These are phyloP conservation scores for Tadarida brasiliensis DNA, from an alignment of 2,797 vertebrate genomes.

Conservation along the genomic window DNA sequence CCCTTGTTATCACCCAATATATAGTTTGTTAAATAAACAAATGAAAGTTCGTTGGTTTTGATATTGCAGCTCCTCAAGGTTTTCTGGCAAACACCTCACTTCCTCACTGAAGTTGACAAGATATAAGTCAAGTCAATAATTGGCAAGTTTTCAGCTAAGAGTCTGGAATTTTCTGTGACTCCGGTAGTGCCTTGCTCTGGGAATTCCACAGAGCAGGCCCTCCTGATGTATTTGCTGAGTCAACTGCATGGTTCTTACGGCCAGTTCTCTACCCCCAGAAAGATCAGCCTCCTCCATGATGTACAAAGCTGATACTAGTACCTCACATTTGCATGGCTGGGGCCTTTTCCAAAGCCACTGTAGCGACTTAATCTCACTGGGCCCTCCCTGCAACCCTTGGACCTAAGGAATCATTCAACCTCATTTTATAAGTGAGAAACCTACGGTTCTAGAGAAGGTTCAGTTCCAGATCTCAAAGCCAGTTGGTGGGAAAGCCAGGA, in stretches of 20 bases:
- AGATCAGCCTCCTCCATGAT: not conserved
- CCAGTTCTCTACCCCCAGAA: not conserved
- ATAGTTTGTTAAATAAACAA: not conserved
- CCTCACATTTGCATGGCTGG: not conserved
- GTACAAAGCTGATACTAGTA: too few relatives aligned
- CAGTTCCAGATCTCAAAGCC: not conserved
- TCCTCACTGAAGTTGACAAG: not conserved
- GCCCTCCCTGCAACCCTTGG: not conserved
- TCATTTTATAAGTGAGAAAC: not conserved
- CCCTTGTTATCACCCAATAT: not conserved
- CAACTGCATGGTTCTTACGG: too few relatives aligned
- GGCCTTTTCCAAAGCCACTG: not conserved
- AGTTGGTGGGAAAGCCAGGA: not conserved
- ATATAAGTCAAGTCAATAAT: not conserved
- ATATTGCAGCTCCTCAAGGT: not conserved
- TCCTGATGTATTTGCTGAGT: not conserved
- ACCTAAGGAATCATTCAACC: not conserved
- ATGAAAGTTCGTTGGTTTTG: not conserved
- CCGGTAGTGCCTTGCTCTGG: not conserved
- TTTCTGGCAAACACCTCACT: not conserved
- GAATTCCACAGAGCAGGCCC: too few relatives aligned
- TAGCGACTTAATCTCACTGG: not conserved
- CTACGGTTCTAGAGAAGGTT: not conserved
- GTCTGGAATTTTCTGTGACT: slow-evolving; percentile 27
- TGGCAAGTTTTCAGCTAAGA: not conserved